Evolutionary conservation across 2,113 vertebrate species (phyloP).

Genomic region (Indri indri): DNA sequence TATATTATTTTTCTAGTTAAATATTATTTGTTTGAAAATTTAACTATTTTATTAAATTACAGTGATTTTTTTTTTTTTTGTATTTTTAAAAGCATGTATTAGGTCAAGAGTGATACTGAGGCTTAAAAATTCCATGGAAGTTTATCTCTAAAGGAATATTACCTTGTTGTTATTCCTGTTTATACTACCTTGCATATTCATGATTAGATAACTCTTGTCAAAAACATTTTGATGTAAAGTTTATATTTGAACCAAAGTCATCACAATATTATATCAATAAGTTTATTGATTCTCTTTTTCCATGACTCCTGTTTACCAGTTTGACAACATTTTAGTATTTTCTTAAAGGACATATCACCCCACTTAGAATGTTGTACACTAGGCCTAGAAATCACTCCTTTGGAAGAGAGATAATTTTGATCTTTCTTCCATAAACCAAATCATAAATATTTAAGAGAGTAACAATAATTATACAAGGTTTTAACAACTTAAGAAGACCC

Average conservation of each 20-base stretch:
- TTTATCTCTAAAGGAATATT: background rate
- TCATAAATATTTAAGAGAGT: background rate
- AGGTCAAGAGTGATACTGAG: background rate
- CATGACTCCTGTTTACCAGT: accelerated
- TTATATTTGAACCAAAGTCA: background rate
- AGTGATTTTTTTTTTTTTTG: background rate
- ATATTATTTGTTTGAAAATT: background rate
- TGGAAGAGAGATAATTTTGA: background rate
- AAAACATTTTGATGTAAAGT: background rate
- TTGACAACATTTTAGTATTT: background rate
- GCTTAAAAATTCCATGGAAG: background rate
- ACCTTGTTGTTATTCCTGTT: background rate
- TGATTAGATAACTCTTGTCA: background rate
- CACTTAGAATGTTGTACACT: background rate
- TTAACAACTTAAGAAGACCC: background rate
- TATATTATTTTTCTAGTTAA: background rate
- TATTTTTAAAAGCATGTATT: background rate
- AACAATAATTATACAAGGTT: background rate
- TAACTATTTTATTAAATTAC: background rate
- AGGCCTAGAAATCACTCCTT: background rate
- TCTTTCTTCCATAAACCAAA: background rate
- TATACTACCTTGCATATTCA: background rate
- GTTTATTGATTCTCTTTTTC: background rate
- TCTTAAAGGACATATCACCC: background rate
- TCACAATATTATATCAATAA: background rate